Evolutionary conservation across 1,140 invertebrate species (phyloP).

Genomic region (Batillaria attramentaria): DNA sequence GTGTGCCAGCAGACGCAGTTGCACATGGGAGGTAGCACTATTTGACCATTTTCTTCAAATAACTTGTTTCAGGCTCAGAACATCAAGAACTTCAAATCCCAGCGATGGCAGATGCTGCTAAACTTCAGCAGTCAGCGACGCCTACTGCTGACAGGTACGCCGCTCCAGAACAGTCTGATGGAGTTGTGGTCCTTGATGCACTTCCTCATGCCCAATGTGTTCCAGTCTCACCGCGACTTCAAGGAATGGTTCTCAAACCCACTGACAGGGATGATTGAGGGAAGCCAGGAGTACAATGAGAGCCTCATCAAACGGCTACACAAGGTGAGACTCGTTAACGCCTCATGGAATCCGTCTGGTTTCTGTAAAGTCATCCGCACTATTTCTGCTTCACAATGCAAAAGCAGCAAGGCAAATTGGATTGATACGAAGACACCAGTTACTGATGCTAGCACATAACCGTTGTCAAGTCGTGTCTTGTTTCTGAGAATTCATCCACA

Average conservation of each 20-base stretch:
- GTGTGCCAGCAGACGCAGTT: too few relatives aligned
- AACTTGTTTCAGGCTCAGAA: conserved; percentile 85
- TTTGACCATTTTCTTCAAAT: not conserved
- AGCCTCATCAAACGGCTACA: conserved; percentile 94
- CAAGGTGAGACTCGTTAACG: conserved; percentile 89
- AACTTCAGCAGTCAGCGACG: conserved; percentile 97
- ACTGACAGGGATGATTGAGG: conserved; percentile 98
- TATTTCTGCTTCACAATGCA: too few relatives aligned
- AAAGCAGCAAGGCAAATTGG: too few relatives aligned
- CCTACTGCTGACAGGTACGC: conserved; percentile 96
- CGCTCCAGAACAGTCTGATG: conserved; percentile 99
- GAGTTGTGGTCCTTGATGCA: conserved; percentile 99
- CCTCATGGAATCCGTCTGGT: too few relatives aligned
- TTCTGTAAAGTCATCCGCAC: too few relatives aligned
- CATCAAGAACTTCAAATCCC: conserved; percentile 99
- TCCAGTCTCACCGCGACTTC: conserved; percentile 96
- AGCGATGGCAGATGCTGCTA: conserved; percentile 96
- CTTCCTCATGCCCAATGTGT: conserved; percentile 99
- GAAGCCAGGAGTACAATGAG: conserved; percentile 95
- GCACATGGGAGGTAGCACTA: too few relatives aligned
- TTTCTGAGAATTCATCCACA: too few relatives aligned
- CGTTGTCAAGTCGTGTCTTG: too few relatives aligned
- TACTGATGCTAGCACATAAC: too few relatives aligned
- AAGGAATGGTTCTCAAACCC: conserved; percentile 99
- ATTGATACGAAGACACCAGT: too few relatives aligned